These are phyloP conservation scores for Luperina testacea DNA, from an alignment of 2,888 invertebrate species.

Conservation along the genomic window DNA sequence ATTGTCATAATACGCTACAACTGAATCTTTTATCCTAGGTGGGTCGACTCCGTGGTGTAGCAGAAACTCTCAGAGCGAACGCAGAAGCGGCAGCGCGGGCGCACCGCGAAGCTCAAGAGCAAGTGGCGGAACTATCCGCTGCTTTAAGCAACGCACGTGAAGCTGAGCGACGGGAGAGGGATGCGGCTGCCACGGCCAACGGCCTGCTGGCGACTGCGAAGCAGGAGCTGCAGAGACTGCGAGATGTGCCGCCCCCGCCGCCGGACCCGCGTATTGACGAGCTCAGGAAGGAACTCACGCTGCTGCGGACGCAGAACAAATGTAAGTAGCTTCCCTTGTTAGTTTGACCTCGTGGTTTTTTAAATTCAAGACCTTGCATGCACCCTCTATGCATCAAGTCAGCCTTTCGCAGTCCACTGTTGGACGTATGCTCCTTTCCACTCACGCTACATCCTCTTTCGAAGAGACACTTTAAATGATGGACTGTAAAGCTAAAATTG, in stretches of 20 bases:
- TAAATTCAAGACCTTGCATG: neutral
- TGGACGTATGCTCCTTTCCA: neutral
- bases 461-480: neutral
- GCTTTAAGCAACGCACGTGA: conserved; percentile 87
- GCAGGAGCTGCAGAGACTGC: conserved; percentile 91
- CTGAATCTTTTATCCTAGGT: conserved; percentile 72
- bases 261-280: conserved; percentile 94
- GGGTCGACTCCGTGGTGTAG: conserved; percentile 87
- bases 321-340: conserved; percentile 87
- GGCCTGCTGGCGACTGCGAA: conserved; percentile 92
- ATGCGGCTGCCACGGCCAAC: conserved; percentile 88
- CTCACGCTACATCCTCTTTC: neutral
- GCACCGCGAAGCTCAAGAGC: conserved; percentile 89
- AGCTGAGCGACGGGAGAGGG: conserved; percentile 87
- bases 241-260: conserved; percentile 91
- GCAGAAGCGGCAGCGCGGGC: conserved; percentile 89
- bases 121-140: conserved; percentile 85
- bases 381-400: neutral
- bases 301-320: conserved; percentile 94
- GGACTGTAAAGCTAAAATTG: neutral
- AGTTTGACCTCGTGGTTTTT: neutral
- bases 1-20: neutral
- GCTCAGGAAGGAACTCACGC: conserved; percentile 93
- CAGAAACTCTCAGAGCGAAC: conserved; percentile 90
- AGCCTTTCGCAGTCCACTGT: no score